phyloP scores from a whole-genome alignment of 2,797 vertebrate genomes.

The Mus caroli region DNA sequence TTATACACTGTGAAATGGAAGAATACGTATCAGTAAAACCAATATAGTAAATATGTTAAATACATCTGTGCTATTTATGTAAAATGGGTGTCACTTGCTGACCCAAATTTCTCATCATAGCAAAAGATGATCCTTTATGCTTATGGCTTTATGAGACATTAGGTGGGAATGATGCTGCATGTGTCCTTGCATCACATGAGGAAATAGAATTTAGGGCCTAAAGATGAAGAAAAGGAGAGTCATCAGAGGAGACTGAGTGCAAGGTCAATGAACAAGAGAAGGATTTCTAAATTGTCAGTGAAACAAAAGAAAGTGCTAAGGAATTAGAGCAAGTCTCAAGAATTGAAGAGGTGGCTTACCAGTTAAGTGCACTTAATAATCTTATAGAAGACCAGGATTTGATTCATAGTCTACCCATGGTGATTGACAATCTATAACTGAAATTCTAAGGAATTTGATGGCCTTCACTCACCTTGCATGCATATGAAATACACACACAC shows the following conservation, averaged over 20 bases:
- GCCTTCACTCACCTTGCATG: background rate
- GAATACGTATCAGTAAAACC: background rate
- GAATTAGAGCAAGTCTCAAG: background rate
- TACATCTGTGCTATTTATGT: background rate
- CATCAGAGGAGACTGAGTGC: background rate
- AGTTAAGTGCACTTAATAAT: background rate
- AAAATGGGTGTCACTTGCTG: rapidly evolving
- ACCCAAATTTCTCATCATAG: background rate
- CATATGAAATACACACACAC: background rate
- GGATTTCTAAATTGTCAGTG: background rate
- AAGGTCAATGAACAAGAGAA: background rate
- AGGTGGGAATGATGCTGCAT: background rate
- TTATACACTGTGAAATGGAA: background rate
- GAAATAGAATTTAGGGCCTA: background rate
- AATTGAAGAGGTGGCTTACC: background rate
- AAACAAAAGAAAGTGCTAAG: background rate
- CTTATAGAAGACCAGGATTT: background rate
- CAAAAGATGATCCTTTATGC: background rate
- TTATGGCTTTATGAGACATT: background rate
- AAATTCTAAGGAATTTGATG: background rate
- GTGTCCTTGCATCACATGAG: background rate
- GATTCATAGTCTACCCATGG: too few species aligned
- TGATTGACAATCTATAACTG: background rate
- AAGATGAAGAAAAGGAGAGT: rapidly evolving
- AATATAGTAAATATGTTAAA: background rate